A percentile compares a stretch with the other conserved stretches of the same genome.
phyloP scores from a whole-genome alignment of 2,797 vertebrate species.

The Clangula hyemalis region DNA sequence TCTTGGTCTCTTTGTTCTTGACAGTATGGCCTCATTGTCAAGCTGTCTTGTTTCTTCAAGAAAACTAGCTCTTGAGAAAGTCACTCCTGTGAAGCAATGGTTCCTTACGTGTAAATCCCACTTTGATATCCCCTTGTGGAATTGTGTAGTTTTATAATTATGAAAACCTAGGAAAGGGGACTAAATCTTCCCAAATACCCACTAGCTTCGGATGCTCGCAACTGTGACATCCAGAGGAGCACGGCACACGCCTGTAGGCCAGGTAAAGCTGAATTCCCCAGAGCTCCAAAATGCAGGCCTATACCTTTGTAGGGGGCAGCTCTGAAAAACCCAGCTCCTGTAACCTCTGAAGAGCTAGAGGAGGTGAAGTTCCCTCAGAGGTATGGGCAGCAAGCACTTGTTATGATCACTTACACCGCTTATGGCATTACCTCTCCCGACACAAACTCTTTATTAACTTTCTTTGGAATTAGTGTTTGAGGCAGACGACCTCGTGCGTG shows the following conservation, averaged over 20 bases:
- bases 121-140: not conserved
- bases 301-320: accelerated
- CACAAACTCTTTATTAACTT: not conserved
- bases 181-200: not conserved
- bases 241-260: not conserved
- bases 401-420: not conserved
- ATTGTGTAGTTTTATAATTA: not conserved
- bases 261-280: no score
- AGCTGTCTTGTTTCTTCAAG: not conserved
- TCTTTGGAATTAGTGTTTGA: not conserved
- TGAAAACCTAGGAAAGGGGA: not conserved
- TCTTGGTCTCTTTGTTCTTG: not conserved
- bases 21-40: not conserved
- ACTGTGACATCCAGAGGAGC: not conserved
- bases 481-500: not conserved
- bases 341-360: not conserved
- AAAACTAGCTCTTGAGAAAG: not conserved
- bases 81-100: not conserved
- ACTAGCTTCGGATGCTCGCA: not conserved
- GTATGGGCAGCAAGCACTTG: not conserved
- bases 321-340: not conserved
- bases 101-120: not conserved
- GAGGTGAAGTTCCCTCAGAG: not conserved
- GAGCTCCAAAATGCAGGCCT: not conserved
- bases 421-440: not conserved